These are phyloP conservation scores for Serranochromis macrocephalus DNA, from an alignment of 2,113 vertebrate genomes.

Conservation along the genomic window DNA sequence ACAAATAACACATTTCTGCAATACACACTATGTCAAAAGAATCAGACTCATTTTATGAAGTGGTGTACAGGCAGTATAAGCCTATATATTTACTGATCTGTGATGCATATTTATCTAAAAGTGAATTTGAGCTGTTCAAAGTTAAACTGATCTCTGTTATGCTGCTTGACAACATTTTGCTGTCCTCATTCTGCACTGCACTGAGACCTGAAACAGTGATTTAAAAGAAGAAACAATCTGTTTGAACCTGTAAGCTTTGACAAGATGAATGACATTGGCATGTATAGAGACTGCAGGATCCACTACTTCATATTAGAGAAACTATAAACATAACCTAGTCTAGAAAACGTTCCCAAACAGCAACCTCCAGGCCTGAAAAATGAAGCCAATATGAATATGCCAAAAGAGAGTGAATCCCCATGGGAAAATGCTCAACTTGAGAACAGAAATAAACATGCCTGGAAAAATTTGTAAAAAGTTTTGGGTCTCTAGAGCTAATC, in stretches of 20 bases:
- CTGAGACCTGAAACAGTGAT: neutral
- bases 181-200: neutral
- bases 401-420: neutral
- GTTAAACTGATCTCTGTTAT: neutral
- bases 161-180: neutral
- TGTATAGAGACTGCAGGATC: neutral
- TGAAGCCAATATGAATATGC: fast-evolving
- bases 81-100: neutral
- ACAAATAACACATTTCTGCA: neutral
- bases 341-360: neutral
- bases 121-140: neutral
- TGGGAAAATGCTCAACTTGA: neutral
- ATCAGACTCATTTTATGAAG: neutral
- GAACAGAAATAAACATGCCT: neutral
- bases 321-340: neutral
- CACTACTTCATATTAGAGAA: neutral
- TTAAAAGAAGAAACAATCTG: neutral
- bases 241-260: neutral
- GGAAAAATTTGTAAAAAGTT: neutral
- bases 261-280: neutral
- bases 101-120: neutral
- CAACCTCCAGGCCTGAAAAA: neutral
- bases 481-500: neutral
- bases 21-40: neutral
- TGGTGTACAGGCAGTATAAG: neutral